Base-by-base conservation (phyloP, 2,113 vertebrate genomes). In the Lutjanus erythropterus region DNA sequence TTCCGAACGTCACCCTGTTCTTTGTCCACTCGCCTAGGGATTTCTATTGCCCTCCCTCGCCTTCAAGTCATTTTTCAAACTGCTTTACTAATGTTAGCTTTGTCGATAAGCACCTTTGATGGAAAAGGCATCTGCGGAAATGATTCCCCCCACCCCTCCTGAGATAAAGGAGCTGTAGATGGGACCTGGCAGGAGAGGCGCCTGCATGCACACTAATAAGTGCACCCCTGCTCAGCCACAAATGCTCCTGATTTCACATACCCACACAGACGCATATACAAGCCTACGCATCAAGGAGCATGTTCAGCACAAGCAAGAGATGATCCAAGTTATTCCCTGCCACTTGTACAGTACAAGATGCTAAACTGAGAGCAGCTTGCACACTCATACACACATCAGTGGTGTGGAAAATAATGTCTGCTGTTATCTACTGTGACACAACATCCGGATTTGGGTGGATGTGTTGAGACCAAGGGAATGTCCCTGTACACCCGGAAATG, bases 11-110 rank as follows among this genome's bases (percentile, higher is more conserved):
- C 74, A 33, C 47, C 58, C 61, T 55, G 35, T 76, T 71, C 67
- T 78, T 83, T 81, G 78, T 86, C 87, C 83, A 76, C 80, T 77
- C 39, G 15, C 59, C 47, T 56, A 60, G 86, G 69, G 75, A 82
- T 89, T 85, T 81, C 76, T 80, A 53, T 83, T 80, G 60, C 66
- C 47, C 60, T 74, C 50, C 50, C 71, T 80, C 6, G 39, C 66
- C 71, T 84, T 62, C 72, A 61, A 80, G 84, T 80, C 52, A 61
- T 87, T 88, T 80, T 81, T 75, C 50, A 49, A 81, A 74, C 80
- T 75, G 87, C 69, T 91, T 87, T 83, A 86, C 90, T 91, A 87
- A 91, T 89, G 91, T 89, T 93, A 75, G 88, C 75, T 90, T 88
- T 80, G 88, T 76, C 59, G 85, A 87, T 90, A 91, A 90, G 75